Conservation (phyloP, 2,797 vertebrate species). For the Rhyacichthys aspro region DNA sequence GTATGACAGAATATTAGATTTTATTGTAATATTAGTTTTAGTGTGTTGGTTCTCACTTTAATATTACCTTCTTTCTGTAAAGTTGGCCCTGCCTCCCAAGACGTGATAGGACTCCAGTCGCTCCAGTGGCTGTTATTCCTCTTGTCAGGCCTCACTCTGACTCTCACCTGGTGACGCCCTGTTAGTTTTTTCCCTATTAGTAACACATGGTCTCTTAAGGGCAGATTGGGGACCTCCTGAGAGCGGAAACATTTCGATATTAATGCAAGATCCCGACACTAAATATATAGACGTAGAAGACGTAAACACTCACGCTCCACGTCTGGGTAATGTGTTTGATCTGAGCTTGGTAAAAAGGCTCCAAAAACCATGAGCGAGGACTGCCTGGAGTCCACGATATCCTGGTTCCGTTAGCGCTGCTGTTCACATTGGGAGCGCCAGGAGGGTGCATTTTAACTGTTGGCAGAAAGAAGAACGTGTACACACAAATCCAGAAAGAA, state of each 20-base stretch:
- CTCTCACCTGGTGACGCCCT: slow-evolving; percentile 43
- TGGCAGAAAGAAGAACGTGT: not conserved
- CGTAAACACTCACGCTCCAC: slow-evolving; percentile 57
- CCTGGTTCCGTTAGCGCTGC: slow-evolving; percentile 20
- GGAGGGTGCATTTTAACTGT: slow-evolving; percentile 77
- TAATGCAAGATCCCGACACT: not conserved
- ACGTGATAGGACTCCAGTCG: slow-evolving; percentile 68
- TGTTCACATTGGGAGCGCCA: slow-evolving; percentile 41
- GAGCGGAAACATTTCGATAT: not conserved
- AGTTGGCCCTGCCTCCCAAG: slow-evolving; percentile 35
- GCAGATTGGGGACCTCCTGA: slow-evolving; percentile 18
- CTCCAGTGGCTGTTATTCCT: slow-evolving; percentile 56
- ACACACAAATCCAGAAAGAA: not conserved
- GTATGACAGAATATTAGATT: no score
- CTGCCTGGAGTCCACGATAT: slow-evolving; percentile 59
- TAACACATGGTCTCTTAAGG: fast-evolving
- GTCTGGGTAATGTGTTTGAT: slow-evolving; percentile 35
- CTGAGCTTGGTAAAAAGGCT: slow-evolving; percentile 23
- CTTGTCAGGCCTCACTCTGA: slow-evolving; percentile 36
- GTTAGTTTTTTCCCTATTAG: not conserved
- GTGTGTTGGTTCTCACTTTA: not conserved
- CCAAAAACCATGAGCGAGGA: fast-evolving
- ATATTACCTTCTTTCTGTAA: slow-evolving; percentile 23
- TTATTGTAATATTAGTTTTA: no score
- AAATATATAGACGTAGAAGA: not conserved